Evolutionary conservation across 2,888 invertebrate genomes (phyloP), one percentile per base, ranked within the genome.

Genomic region (Cordilura impudica): DNA sequence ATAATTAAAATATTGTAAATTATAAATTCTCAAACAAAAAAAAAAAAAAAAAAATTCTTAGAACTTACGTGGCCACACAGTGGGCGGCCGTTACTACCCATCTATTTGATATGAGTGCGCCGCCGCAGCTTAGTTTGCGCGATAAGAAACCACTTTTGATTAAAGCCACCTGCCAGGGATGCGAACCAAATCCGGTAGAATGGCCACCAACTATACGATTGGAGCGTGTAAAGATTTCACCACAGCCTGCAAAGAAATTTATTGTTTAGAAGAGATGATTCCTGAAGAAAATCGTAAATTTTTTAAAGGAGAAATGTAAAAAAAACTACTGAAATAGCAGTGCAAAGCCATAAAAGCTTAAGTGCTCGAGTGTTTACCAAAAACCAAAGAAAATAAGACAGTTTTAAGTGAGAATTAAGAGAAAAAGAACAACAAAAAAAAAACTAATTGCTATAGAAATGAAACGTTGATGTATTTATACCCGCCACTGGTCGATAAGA

Each of bases 1-100:
- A 56, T 1, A 7, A 65, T 49, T 58, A 56, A 0, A 35, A 31
- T 19, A 53, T 31, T 5, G 77, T 31, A 29, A 29, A 56, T 35
- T 21, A 4, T 47, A n/a, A n/a, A n/a, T 21, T 12, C 29, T 47
- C 10, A 5, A 60, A 19, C 31, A 71, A 4, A 18, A 31, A 10
- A 18, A 43, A 23, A 45, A 4, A 3, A 1, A 8, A 35, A 21
- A 7, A 21, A 18, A 26, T 4, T 14, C 4, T 72, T 87, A 92
- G n/a, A n/a, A n/a, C 95, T 94, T 90, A 96, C 96, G 95, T 96
- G 82, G 96, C 96, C 61, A 96, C 96, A 89, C 96, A 97, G 79
- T 97, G 97, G 2, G 97, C 97, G 0, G 97, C 97, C 0, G 97
- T 97, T 1, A 97, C 94, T 7, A 97, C 96, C 97, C 97, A 97